phyloP scores from a whole-genome alignment of 2,113 vertebrate genomes.

The Alaudala cheleensis region DNA sequence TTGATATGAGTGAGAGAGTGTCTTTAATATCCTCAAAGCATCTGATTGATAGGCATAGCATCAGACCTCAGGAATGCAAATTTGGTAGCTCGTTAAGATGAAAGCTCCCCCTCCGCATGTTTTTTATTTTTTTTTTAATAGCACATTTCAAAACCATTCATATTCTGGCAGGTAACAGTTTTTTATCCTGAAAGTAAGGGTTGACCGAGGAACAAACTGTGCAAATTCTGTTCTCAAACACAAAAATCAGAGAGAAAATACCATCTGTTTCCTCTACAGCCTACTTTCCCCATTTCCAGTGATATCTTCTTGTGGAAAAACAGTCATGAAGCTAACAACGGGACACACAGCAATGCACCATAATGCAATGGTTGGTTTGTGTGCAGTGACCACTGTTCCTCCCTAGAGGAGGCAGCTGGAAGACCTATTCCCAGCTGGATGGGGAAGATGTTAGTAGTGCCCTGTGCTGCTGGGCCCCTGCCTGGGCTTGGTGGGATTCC shows the following conservation, averaged over 20 bases:
- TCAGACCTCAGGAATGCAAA: slow-evolving; percentile 7
- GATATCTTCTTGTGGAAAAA: neutral
- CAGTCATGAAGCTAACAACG: neutral
- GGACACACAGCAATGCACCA: neutral
- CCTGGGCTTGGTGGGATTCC: neutral
- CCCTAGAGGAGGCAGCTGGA: neutral
- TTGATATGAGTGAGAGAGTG: neutral
- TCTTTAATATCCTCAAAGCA: slow-evolving; percentile 11
- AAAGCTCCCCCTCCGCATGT: neutral
- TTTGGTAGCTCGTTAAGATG: slow-evolving; percentile 18
- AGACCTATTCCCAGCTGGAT: neutral
- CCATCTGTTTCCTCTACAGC: slow-evolving; percentile 47
- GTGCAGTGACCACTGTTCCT: neutral
- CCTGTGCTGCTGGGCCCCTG: neutral
- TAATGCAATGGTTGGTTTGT: neutral
- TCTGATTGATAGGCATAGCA: slow-evolving; percentile 15
- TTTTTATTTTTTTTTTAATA: neutral
- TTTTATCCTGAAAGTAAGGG: slow-evolving; percentile 33
- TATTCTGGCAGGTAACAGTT: slow-evolving; percentile 39
- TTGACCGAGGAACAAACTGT: slow-evolving; percentile 51
- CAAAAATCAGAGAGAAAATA: slow-evolving; percentile 51
- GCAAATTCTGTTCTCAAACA: slow-evolving; percentile 59
- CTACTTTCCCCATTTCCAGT: neutral
- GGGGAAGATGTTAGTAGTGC: neutral
- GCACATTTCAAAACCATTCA: slow-evolving; percentile 16